These are phyloP conservation scores for Drosophila affinis DNA, from an alignment of 2,888 invertebrate genomes.

Conservation along the genomic window DNA sequence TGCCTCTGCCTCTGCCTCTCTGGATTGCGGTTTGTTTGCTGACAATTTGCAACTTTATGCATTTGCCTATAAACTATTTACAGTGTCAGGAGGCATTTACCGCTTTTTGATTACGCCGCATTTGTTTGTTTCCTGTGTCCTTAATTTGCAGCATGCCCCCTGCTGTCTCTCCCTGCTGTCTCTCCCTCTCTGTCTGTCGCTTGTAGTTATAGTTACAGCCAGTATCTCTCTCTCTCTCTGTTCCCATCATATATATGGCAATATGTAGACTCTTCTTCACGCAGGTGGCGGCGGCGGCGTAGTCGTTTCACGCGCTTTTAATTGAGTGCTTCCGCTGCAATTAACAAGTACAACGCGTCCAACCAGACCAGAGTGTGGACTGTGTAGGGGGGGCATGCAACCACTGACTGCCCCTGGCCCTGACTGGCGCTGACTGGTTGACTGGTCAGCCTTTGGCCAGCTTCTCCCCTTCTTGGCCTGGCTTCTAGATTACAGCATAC, in stretches of 20 bases:
- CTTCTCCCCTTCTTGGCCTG: slow-evolving; percentile 28
- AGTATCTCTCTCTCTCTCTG: not conserved
- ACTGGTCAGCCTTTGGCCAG: slow-evolving; percentile 45
- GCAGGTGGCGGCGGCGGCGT: slow-evolving; percentile 62
- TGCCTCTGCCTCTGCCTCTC: too few species aligned
- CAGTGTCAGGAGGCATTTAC: slow-evolving; percentile 67
- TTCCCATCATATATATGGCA: too few species aligned
- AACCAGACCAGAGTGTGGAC: slow-evolving; percentile 32
- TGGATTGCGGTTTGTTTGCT: slow-evolving; percentile 46
- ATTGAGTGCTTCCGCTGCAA: slow-evolving; percentile 79
- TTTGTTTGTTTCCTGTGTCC: slow-evolving; percentile 75
- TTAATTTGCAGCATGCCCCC: slow-evolving; percentile 56
- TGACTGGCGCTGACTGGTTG: slow-evolving; percentile 39
- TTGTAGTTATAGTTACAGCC: not conserved
- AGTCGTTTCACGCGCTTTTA: slow-evolving; percentile 78
- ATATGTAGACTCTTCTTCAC: slow-evolving; percentile 18
- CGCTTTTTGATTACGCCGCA: slow-evolving; percentile 78
- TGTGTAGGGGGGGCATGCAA: not conserved
- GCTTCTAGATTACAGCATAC: slow-evolving; percentile 62
- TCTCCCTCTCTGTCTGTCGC: not conserved
- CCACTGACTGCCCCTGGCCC: slow-evolving; percentile 34
- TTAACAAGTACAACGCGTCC: slow-evolving; percentile 73
- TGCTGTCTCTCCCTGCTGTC: not conserved
- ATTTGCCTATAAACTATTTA: slow-evolving; percentile 69
- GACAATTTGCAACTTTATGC: slow-evolving; percentile 66